Evolutionary conservation across 2,888 invertebrate genomes (phyloP).

Genomic region (Macrophya alboannulata): DNA sequence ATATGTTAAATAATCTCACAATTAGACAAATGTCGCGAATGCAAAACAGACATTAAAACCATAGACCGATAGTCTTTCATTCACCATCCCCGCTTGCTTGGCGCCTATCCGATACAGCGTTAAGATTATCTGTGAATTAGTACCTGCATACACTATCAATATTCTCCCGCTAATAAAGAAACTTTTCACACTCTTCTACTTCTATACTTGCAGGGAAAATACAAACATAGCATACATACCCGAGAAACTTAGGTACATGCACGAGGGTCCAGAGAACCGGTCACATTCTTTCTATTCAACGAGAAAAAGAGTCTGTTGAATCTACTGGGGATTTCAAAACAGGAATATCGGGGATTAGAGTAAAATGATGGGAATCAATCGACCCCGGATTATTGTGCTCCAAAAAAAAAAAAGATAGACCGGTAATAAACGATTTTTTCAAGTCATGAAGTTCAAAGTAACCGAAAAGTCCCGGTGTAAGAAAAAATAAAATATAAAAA

Average conservation of each 20-base stretch:
- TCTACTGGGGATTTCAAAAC: not conserved
- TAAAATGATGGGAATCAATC: not conserved
- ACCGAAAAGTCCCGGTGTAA: not conserved
- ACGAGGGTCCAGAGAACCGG: slow-evolving; percentile 39
- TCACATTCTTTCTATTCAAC: slow-evolving; percentile 25
- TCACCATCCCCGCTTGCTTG: too few species aligned
- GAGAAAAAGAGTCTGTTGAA: not conserved
- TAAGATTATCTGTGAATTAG: slow-evolving; percentile 12
- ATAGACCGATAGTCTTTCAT: not conserved
- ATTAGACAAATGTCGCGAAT: slow-evolving; percentile 13
- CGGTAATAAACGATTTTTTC: too few species aligned
- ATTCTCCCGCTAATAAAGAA: not conserved
- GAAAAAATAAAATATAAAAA: not conserved
- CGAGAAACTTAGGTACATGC: not conserved
- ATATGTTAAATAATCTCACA: not conserved
- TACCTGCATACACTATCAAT: not conserved
- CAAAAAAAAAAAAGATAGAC: too few species aligned
- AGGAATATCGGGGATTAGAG: not conserved
- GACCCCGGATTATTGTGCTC: too few species aligned
- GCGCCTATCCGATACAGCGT: slow-evolving; percentile 21
- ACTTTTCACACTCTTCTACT: not conserved
- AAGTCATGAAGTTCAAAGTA: not conserved
- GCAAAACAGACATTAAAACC: not conserved
- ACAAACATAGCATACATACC: not conserved
- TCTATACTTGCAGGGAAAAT: slow-evolving; percentile 1